These are phyloP conservation scores for Sminthopsis crassicaudata DNA, from an alignment of 2,113 vertebrate species.

Conservation along the genomic window DNA sequence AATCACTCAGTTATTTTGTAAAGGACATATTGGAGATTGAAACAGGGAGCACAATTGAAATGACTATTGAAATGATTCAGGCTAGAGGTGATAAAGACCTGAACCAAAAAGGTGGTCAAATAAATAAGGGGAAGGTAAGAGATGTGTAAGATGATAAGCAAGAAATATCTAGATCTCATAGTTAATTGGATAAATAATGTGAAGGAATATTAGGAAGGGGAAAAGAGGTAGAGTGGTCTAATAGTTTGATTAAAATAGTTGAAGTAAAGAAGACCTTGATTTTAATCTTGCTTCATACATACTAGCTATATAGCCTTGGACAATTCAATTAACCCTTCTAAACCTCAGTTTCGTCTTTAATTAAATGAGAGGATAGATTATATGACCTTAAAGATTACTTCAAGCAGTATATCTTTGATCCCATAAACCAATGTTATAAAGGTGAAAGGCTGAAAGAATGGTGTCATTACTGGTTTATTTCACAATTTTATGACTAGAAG, in stretches of 20 bases:
- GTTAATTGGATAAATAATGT: background rate
- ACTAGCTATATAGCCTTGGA: background rate
- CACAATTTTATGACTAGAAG: background rate
- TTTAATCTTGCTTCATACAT: background rate
- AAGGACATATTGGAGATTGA: background rate
- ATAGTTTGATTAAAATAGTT: background rate
- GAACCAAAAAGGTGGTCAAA: background rate
- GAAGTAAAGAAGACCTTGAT: background rate
- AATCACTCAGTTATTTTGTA: background rate
- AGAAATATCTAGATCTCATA: background rate
- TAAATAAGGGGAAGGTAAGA: background rate
- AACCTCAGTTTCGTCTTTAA: background rate
- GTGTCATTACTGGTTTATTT: background rate
- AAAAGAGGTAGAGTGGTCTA: background rate
- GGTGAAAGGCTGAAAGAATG: background rate
- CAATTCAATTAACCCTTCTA: background rate
- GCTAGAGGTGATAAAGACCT: background rate
- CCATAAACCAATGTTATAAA: background rate
- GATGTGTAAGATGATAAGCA: background rate
- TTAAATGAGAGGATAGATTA: background rate
- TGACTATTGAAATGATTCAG: background rate
- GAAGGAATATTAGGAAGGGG: background rate
- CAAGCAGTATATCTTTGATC: background rate
- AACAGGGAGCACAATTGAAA: background rate
- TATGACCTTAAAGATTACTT: background rate